Evolutionary conservation across 2,888 invertebrate species (phyloP).

Genomic region (Heliconius ethilla): DNA sequence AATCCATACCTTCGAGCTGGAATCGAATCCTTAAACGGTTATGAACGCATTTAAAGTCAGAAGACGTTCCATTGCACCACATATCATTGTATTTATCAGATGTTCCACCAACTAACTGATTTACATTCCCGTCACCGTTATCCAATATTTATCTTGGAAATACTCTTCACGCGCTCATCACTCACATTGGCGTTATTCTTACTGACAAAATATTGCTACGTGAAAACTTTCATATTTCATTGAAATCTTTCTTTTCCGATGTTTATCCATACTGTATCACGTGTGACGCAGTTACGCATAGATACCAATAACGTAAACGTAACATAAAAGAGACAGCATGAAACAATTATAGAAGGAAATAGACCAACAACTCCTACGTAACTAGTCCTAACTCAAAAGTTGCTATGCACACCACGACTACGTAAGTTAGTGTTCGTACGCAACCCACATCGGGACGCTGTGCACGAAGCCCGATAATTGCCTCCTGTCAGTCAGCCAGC

Average conservation of each 20-base stretch:
- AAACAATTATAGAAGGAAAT: neutral
- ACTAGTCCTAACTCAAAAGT: neutral
- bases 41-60: too few relatives aligned
- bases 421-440: slow-evolving; percentile 21
- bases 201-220: slow-evolving; percentile 13
- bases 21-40: too few relatives aligned
- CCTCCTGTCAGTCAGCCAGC: slow-evolving; percentile 16
- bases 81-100: neutral
- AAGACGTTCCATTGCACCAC: too few relatives aligned
- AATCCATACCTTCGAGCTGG: too few relatives aligned
- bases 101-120: neutral
- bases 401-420: slow-evolving; percentile 19
- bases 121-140: slow-evolving; percentile 4
- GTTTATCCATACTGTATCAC: too few relatives aligned
- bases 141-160: slow-evolving; percentile 20
- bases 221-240: slow-evolving; percentile 21
- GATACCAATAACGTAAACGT: too few relatives aligned
- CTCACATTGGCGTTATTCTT: slow-evolving; percentile 19
- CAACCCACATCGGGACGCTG: slow-evolving; percentile 11
- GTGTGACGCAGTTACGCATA: too few relatives aligned
- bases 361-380: neutral
- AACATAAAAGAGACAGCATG: too few relatives aligned
- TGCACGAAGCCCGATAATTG: slow-evolving; percentile 25
- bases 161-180: slow-evolving; percentile 15
- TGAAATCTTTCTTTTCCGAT: neutral